Conservation (phyloP, 2,113 vertebrate species). For the Dendropsophus ebraccatus region DNA sequence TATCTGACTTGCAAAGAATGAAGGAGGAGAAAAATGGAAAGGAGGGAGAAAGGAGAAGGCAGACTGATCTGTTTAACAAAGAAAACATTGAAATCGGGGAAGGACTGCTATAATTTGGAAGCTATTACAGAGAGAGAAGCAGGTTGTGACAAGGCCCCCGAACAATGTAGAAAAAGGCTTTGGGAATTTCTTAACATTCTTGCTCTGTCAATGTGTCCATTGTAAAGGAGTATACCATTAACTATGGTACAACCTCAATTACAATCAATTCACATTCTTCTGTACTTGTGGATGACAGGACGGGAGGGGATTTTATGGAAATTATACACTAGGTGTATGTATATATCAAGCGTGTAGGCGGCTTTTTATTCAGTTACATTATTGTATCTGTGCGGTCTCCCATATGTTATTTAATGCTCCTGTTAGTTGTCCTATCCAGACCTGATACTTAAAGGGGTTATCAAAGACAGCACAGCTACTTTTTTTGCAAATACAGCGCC, state of each 20-base stretch:
- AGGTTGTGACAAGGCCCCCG: conserved; percentile 31
- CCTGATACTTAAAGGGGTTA: too few relatives aligned
- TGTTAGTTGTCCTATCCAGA: too few relatives aligned
- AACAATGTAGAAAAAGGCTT: conserved; percentile 12
- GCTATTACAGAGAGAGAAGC: conserved; percentile 5
- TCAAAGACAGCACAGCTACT: too few relatives aligned
- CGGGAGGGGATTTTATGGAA: neutral
- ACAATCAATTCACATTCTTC: neutral
- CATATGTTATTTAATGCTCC: too few relatives aligned
- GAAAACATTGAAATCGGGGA: conserved; percentile 20
- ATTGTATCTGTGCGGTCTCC: too few relatives aligned
- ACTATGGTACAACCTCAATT: conserved; percentile 24
- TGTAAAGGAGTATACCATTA: conserved; percentile 30
- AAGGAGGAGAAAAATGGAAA: neutral
- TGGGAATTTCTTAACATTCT: neutral
- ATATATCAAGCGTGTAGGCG: neutral
- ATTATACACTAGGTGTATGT: neutral
- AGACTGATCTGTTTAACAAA: neutral
- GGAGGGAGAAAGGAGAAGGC: neutral
- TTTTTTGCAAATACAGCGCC: too few relatives aligned
- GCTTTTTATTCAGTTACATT: neutral
- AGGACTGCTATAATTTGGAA: conserved; percentile 31
- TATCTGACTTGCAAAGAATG: conserved; percentile 32
- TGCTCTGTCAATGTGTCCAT: neutral
- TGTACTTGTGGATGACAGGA: neutral